Conservation (phyloP, 2,888 invertebrate species). For the Baronia brevicornis region DNA sequence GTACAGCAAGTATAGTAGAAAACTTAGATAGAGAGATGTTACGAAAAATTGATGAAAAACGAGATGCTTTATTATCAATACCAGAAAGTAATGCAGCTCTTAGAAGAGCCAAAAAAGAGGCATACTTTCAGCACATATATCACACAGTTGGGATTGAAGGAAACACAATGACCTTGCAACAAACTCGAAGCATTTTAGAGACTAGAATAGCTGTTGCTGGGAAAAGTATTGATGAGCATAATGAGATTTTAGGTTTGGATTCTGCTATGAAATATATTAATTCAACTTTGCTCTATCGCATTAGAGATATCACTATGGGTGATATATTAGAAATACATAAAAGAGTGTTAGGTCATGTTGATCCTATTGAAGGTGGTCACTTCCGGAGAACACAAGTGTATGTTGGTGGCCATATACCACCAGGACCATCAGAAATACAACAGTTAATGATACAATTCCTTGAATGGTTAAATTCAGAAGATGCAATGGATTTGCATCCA, state of each 20-base stretch:
- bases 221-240: slow-evolving; percentile 96
- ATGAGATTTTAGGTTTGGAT: slow-evolving; percentile 96
- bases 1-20: slow-evolving; percentile 92
- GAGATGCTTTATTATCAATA: slow-evolving; percentile 86
- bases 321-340: slow-evolving; percentile 95
- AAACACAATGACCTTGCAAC: slow-evolving; percentile 95
- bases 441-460: slow-evolving; percentile 90
- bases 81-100: slow-evolving; percentile 87
- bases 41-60: slow-evolving; percentile 87
- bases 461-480: slow-evolving; percentile 94
- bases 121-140: slow-evolving; percentile 96
- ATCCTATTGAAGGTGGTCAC: slow-evolving; percentile 92
- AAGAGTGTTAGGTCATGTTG: slow-evolving; percentile 94
- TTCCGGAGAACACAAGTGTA: slow-evolving; percentile 93
- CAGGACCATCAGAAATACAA: slow-evolving; percentile 87
- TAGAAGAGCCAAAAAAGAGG: slow-evolving; percentile 92
- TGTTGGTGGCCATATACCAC: slow-evolving; percentile 96
- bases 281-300: slow-evolving; percentile 84
- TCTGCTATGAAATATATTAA: slow-evolving; percentile 95
- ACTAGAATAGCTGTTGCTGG: slow-evolving; percentile 85
- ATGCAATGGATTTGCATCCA: slow-evolving; percentile 89
- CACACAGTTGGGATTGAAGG: slow-evolving; percentile 98
- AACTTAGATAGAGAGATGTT: slow-evolving; percentile 89
- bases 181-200: slow-evolving; percentile 93
- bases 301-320: slow-evolving; percentile 85